A percentile compares a stretch with the other conserved stretches of the same genome.
phyloP scores from a whole-genome alignment of 2,113 vertebrate species.

The Acrocephalus arundinaceus region DNA sequence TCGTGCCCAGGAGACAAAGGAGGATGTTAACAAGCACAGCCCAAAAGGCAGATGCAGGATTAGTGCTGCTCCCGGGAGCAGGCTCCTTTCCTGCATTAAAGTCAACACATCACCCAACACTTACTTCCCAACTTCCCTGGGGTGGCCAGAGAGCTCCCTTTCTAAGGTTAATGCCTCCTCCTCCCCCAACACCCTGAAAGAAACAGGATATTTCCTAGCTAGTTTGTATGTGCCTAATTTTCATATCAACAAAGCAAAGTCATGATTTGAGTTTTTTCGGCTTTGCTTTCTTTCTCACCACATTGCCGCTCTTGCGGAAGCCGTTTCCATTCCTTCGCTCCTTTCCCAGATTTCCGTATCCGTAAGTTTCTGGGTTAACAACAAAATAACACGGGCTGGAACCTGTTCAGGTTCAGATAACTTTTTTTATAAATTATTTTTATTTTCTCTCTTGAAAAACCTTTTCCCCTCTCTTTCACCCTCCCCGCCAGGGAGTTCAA shows the following conservation, averaged over 20 bases:
- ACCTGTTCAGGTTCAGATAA: conserved; percentile 37
- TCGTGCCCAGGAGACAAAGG: not conserved
- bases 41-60: conserved; percentile 18
- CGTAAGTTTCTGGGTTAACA: conserved; percentile 43
- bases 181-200: not conserved
- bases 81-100: conserved; percentile 68
- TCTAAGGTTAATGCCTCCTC: conserved; percentile 29
- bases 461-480: conserved; percentile 58
- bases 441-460: conserved; percentile 60
- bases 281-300: not conserved
- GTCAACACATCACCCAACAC: conserved; percentile 69
- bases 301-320: not conserved
- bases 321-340: not conserved
- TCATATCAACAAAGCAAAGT: conserved; percentile 35
- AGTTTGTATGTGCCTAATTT: conserved; percentile 59
- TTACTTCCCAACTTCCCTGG: conserved; percentile 64
- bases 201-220: conserved; percentile 60
- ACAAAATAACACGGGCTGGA: conserved; percentile 48
- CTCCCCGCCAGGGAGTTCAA: conserved; percentile 56
- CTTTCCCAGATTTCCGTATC: conserved; percentile 6
- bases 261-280: not conserved
- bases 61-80: conserved; percentile 32
- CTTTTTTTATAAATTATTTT: not conserved
- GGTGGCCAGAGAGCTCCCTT: conserved; percentile 46
- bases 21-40: not conserved